These are phyloP conservation scores for Sebastiscus tertius DNA, from an alignment of 2,797 vertebrate genomes.

Conservation along the genomic window DNA sequence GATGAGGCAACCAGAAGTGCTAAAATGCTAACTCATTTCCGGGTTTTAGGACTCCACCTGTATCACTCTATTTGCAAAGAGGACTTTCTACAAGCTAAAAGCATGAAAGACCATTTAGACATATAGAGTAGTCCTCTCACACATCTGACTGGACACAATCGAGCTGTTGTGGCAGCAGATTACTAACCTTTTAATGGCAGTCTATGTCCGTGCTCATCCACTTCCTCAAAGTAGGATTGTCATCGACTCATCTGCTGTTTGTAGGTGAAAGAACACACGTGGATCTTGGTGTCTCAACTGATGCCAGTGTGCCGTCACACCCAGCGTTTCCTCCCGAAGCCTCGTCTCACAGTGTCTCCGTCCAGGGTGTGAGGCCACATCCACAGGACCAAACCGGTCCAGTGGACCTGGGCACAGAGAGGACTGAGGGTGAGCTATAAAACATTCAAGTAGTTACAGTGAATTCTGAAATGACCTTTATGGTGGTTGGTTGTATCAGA, in stretches of 20 bases:
- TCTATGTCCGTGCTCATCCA: background rate
- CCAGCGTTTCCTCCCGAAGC: background rate
- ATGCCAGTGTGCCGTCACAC: background rate
- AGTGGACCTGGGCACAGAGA: conserved; percentile 2
- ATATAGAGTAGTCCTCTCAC: background rate
- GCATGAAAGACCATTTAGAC: no score
- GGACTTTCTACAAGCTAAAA: no score
- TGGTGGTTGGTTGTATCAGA: background rate
- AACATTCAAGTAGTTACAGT: background rate
- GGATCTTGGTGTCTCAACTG: conserved; percentile 2
- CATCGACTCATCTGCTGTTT: background rate
- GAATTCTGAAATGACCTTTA: background rate
- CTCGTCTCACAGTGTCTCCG: background rate
- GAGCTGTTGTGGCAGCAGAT: background rate
- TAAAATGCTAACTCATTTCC: no score
- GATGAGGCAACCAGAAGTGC: no score
- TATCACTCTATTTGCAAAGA: no score
- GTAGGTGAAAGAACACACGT: conserved; percentile 18
- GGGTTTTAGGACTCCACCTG: no score
- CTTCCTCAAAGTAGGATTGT: background rate
- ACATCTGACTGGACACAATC: background rate
- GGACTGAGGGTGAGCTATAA: conserved; percentile 42
- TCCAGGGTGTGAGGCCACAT: background rate
- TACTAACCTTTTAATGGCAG: background rate
- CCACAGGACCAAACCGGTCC: background rate